Percentiles rank a stretch among this genome's conserved stretches.
These are phyloP conservation scores for Lerema accius DNA, from an alignment of 1,140 invertebrate species.

Conservation along the genomic window DNA sequence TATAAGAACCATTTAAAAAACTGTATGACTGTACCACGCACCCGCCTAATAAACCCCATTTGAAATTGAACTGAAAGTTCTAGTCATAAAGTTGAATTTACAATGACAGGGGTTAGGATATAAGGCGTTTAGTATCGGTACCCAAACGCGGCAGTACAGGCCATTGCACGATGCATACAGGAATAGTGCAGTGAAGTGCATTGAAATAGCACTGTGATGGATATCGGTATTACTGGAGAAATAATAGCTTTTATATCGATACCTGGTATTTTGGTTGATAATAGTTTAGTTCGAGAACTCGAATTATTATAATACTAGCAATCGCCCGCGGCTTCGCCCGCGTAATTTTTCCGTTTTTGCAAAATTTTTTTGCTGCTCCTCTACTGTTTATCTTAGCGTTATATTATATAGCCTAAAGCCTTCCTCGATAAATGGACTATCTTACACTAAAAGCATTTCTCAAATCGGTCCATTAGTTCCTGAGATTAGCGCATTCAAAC, in stretches of 20 bases:
- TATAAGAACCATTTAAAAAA: constrained; percentile 81
- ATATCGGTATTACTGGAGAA: constrained; percentile 28
- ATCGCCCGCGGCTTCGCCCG: too few relatives aligned
- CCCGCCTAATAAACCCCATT: neutral
- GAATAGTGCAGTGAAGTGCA: constrained; percentile 66
- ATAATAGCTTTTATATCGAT: constrained; percentile 14
- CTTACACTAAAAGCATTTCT: too few relatives aligned
- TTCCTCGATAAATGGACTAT: too few relatives aligned
- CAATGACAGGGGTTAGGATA: constrained; percentile 12
- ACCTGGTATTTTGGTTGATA: neutral
- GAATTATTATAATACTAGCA: too few relatives aligned
- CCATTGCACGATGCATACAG: constrained; percentile 82
- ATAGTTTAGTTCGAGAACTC: too few relatives aligned
- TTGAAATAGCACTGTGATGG: constrained; percentile 65
- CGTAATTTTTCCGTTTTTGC: too few relatives aligned
- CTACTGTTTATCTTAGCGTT: too few relatives aligned
- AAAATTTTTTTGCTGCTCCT: too few relatives aligned
- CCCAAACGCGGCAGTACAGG: constrained; percentile 68
- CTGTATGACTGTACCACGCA: constrained; percentile 27
- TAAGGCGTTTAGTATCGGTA: constrained; percentile 44
- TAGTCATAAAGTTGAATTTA: constrained; percentile 36
- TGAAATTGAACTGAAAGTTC: constrained; percentile 21
- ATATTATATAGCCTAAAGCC: too few relatives aligned
- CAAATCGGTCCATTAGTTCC: too few relatives aligned
- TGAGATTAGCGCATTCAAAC: too few relatives aligned